Percentiles rank a stretch among this genome's conserved stretches.
Evolutionary conservation across 2,888 invertebrate genomes (phyloP).

Genomic region (Molorchus minor): DNA sequence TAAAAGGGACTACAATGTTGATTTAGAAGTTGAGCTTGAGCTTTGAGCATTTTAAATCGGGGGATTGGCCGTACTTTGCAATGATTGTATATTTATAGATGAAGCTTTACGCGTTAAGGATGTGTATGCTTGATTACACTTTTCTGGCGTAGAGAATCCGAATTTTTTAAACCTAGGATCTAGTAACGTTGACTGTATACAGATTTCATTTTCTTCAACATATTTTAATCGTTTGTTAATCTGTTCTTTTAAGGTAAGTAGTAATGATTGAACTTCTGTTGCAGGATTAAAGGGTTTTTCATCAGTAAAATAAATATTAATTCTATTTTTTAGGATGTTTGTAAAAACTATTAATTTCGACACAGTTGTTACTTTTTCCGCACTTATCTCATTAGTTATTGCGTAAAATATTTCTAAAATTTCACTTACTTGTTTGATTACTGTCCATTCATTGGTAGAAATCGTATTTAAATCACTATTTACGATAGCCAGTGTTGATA

Average conservation of each 20-base stretch:
- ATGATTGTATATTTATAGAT: not conserved
- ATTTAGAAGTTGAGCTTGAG: not conserved
- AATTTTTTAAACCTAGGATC: constrained; percentile 23
- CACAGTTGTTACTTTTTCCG: not conserved
- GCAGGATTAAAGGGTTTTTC: not conserved
- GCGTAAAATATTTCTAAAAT: not conserved
- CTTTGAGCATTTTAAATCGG: not conserved
- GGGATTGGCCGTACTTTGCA: no score
- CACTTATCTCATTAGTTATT: not conserved
- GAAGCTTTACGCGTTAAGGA: not conserved
- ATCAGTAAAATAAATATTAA: not conserved
- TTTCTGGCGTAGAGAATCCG: constrained; percentile 3
- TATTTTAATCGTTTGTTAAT: constrained; percentile 5
- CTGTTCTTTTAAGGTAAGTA: not conserved
- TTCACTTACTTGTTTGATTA: not conserved
- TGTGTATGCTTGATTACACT: not conserved
- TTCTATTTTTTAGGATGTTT: not conserved
- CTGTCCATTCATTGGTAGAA: not conserved
- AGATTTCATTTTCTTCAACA: constrained; percentile 8
- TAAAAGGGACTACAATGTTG: constrained; percentile 1
- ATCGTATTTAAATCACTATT: not conserved
- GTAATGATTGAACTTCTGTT: not conserved
- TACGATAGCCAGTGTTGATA: not conserved
- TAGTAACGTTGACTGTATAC: constrained; percentile 3
- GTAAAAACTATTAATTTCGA: not conserved